Base-by-base conservation (phyloP, 2,113 vertebrate genomes). In the Atlantisia rogersi region DNA sequence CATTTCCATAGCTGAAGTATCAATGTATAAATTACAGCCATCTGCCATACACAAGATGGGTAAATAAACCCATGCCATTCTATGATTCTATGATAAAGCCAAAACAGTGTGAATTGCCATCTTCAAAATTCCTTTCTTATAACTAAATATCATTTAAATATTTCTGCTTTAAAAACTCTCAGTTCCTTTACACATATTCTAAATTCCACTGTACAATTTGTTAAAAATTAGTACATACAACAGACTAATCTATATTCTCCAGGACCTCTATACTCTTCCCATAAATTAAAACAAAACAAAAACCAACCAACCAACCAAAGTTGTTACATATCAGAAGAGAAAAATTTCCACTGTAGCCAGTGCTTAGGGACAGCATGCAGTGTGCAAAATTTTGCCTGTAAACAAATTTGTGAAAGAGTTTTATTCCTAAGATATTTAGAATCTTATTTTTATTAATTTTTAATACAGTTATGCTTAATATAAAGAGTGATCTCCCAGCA, bases 361-460 rank as follows among this genome's bases (percentile, higher is more conserved):
- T 28, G 70, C 16, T 69, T 14, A 77, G 11, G 35, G 9, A 68
- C 88, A 85, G 9, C 10, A 40, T 5, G 4, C 14, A 64, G 17
- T 37, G 44, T 55, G 22, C 7, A 80, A 56, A 76, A n/a, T 59
- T 63, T 92, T 82, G 12, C 42, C 62, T 13, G 35, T 55, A 37
- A 81, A 71, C 7, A 83, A 10, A 6, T 21, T 42, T 29, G 6
- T 78, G 20, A 63, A 75, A 64, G 52, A 55, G 8, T 31, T 88
- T 71, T 83, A 4, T 55, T 82, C 31, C 59, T 67, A 10, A 53
- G 8, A 37, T 10, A 6, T 75, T 60, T 82, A 46, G 20, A 95
- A 64, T 87, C 84, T 79, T 24, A 71, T 48, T 88, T 14, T n/a
- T 74, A 60, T 29, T 94, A 75, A 32, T 73, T 71, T 82, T 87